Evolutionary conservation across 2,888 invertebrate species (phyloP), one percentile per base, ranked within the genome.

Genomic region (Silvanus unidentatus): DNA sequence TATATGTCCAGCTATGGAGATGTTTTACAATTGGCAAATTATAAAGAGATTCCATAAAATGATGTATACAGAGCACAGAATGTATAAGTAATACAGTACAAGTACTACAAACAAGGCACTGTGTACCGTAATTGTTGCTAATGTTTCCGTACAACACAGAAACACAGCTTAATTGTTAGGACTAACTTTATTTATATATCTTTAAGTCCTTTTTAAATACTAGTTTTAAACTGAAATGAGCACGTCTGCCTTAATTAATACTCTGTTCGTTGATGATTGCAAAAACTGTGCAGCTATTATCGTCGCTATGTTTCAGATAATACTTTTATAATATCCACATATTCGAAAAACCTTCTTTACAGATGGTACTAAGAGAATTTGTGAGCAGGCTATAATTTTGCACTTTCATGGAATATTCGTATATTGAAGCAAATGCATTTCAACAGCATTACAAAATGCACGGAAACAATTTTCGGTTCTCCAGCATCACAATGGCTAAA

Each of bases 71-170:
- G 53, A 47, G 43, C 51, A 39, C 47, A 47, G 52, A 55, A 54
- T 57, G 55, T 50, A 54, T 55, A 55, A 54, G 55, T 55, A 52
- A 55, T 54, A 54, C 22, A 22, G 22, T 22, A 52, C 49, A 46
- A 49, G 48, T 43, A 47, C 49, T 49, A 43, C 51, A 42, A 51
- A 52, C 35, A 52, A 50, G 54, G 54, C 44, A 44, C 42, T 44
- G 47, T 39, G 42, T 50, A 52, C 54, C 54, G 57, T 57, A 57
- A 57, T 55, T 52, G 57, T 47, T 48, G 44, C 49, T 56, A 55
- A 55, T 55, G 55, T 49, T 56, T 54, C 52, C 53, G 52, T 53
- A 53, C 52, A 42, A 47, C 46, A 52, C 55, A 45, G 43, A 22
- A 22, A 22, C 8, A 12, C 47, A 42, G 50, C 49, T 52, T 54